Conservation (phyloP, 2,113 vertebrate genomes). For the Scomber scombrus region DNA sequence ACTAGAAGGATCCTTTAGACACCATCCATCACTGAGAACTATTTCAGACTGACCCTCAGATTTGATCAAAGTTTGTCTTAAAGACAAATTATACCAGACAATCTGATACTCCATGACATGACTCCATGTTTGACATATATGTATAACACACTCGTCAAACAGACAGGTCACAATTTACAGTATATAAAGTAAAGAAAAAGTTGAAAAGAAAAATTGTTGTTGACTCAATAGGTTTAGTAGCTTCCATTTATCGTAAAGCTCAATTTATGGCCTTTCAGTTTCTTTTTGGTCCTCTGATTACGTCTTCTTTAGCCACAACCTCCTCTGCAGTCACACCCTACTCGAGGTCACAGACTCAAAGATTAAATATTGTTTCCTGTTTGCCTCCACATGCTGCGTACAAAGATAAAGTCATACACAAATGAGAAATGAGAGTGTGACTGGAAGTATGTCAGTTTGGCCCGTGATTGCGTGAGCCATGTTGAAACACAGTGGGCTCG, state of each 20-base stretch:
- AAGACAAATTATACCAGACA: neutral
- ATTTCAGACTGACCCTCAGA: neutral
- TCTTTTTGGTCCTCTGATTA: neutral
- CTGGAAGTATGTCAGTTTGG: neutral
- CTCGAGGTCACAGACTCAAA: slow-evolving; percentile 3
- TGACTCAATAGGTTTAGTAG: too few species aligned
- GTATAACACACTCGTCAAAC: neutral
- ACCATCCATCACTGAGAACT: neutral
- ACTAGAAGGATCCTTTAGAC: neutral
- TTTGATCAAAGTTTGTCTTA: neutral
- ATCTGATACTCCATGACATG: neutral
- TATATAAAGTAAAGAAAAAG: too few species aligned
- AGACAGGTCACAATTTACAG: neutral
- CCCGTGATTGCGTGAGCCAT: neutral
- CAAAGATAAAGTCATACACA: neutral
- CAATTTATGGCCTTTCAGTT: neutral
- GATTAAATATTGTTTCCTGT: slow-evolving; percentile 27
- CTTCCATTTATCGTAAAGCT: too few species aligned
- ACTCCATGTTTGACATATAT: neutral
- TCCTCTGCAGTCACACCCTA: neutral
- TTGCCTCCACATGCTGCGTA: neutral
- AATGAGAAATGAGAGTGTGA: slow-evolving; percentile 27
- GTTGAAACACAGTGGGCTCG: neutral
- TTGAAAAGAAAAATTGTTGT: too few species aligned
- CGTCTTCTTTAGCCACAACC: neutral